These are phyloP conservation scores for Caenorhabditis parvicauda DNA, from an alignment of 2,888 invertebrate species.

Conservation along the genomic window DNA sequence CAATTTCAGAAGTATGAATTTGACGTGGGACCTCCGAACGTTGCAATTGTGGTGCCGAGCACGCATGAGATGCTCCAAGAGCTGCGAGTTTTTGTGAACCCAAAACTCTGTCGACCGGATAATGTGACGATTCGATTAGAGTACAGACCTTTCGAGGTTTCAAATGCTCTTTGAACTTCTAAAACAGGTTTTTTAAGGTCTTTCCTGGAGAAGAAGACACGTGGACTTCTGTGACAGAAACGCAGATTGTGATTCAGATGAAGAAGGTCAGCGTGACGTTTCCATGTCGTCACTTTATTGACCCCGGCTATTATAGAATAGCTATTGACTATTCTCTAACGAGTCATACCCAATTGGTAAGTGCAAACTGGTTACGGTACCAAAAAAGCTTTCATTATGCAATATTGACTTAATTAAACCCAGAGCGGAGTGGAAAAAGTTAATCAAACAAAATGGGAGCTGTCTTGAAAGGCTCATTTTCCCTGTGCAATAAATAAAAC, in stretches of 20 bases:
- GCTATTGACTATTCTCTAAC: conserved; percentile 24
- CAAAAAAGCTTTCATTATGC: conserved; percentile 16
- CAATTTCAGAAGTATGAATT: conserved; percentile 25
- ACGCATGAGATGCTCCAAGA: conserved; percentile 40
- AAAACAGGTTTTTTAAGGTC: conserved; percentile 16
- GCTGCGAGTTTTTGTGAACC: conserved; percentile 26
- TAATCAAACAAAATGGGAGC: no score
- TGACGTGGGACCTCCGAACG: conserved; percentile 28
- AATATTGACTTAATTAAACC: neutral
- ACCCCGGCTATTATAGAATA: conserved; percentile 42
- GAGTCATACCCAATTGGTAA: conserved; percentile 32
- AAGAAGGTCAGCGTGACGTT: conserved; percentile 29
- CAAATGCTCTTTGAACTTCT: conserved; percentile 2
- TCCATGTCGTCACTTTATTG: conserved; percentile 38
- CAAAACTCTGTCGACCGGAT: conserved; percentile 33
- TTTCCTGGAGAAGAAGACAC: conserved; percentile 33
- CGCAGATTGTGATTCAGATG: conserved; percentile 27
- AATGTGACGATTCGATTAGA: conserved; percentile 22
- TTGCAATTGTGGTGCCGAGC: conserved; percentile 29
- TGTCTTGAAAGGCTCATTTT: no score
- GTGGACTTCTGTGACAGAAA: conserved; percentile 13
- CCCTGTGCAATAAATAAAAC: no score
- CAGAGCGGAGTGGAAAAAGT: no score
- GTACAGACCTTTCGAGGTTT: conserved; percentile 32
- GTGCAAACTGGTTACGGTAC: conserved; percentile 6